These are phyloP conservation scores for Ondatra zibethicus DNA, from an alignment of 2,113 vertebrate species.

Conservation along the genomic window DNA sequence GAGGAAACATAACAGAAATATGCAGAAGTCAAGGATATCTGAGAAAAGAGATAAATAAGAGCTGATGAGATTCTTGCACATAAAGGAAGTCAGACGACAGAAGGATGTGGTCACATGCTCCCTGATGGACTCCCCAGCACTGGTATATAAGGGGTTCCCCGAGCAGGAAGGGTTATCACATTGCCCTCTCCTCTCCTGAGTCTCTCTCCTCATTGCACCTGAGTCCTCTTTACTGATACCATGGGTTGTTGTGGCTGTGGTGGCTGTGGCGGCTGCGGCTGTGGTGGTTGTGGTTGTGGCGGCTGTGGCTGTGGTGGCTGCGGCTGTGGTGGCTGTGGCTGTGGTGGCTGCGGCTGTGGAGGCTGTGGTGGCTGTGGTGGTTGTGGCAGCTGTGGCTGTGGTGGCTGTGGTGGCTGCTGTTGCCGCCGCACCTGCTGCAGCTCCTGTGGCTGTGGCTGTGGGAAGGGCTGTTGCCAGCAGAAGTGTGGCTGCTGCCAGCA, in stretches of 20 bases:
- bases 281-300: background rate
- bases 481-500: slow-evolving; percentile 23
- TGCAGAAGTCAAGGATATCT: background rate
- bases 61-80: background rate
- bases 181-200: background rate
- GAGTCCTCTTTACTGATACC: slow-evolving; percentile 40
- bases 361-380: too few relatives aligned
- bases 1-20: background rate
- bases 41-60: slow-evolving; percentile 31
- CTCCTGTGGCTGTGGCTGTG: background rate
- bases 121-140: too few relatives aligned
- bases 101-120: too few relatives aligned
- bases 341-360: too few relatives aligned
- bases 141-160: slow-evolving; percentile 6
- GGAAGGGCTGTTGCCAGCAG: slow-evolving; percentile 26
- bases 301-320: slow-evolving; percentile 47
- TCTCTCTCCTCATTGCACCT: background rate
- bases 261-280: background rate
- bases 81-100: background rate
- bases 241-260: slow-evolving; percentile 58
- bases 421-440: background rate
- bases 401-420: background rate
- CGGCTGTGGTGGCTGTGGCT: background rate
- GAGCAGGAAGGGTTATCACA: background rate
- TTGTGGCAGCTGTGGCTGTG: background rate